phyloP scores from a whole-genome alignment of 2,113 vertebrate species.

The Podilymbus podiceps region DNA sequence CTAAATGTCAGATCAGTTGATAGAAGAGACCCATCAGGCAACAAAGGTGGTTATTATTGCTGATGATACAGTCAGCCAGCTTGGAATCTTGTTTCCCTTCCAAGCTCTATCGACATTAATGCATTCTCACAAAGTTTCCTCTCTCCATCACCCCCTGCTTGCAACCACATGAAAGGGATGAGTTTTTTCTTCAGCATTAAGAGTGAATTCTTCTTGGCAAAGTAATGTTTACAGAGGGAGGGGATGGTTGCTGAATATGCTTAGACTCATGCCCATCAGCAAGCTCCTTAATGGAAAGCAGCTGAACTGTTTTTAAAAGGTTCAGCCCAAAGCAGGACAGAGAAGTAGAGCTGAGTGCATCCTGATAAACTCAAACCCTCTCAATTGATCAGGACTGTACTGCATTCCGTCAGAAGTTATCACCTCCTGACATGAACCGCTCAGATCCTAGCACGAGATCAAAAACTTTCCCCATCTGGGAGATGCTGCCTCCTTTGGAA shows the following conservation, averaged over 20 bases:
- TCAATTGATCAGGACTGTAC: background rate
- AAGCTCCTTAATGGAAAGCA: background rate
- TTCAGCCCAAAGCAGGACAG: background rate
- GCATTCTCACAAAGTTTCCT: background rate
- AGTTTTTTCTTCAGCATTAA: background rate
- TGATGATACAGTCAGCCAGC: background rate
- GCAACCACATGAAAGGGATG: background rate
- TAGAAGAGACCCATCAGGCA: background rate
- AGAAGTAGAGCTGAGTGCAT: background rate
- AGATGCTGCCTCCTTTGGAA: background rate
- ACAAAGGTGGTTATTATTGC: background rate
- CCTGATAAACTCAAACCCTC: background rate
- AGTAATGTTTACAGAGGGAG: background rate
- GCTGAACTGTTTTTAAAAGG: background rate
- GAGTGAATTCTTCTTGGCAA: conserved; percentile 13
- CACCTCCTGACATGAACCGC: background rate
- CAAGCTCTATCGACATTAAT: background rate
- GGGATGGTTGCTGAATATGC: background rate
- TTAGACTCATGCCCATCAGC: background rate
- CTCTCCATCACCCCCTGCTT: background rate
- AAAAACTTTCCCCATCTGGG: background rate
- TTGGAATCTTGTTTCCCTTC: conserved; percentile 20
- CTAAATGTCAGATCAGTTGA: background rate
- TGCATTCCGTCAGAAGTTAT: background rate
- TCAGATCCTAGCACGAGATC: rapidly evolving